Conservation (phyloP, 2,797 vertebrate genomes). For the Xenopus petersii region DNA sequence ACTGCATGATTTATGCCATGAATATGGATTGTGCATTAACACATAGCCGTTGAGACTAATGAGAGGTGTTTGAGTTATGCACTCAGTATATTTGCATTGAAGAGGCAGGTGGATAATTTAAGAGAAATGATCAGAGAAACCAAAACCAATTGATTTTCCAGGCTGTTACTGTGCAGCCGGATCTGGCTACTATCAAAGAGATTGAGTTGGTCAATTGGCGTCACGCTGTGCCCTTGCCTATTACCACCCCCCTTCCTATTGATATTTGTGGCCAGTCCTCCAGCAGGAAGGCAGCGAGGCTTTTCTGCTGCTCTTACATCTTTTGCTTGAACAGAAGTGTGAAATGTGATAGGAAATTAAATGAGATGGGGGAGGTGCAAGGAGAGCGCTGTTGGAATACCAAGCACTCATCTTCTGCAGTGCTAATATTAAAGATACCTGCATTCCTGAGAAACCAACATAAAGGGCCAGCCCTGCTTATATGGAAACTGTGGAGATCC, state of each 20-base stretch:
- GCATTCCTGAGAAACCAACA: no score
- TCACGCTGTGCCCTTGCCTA: no score
- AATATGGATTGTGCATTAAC: slow-evolving; percentile 7
- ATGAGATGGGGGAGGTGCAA: slow-evolving; percentile 34
- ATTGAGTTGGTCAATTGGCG: no score
- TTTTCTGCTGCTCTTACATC: slow-evolving; percentile 16
- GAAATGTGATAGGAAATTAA: slow-evolving; percentile 44
- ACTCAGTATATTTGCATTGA: background rate
- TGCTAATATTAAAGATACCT: no score
- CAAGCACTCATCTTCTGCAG: slow-evolving; percentile 26
- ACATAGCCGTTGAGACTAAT: background rate
- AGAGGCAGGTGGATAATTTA: background rate
- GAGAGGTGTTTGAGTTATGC: slow-evolving; percentile 1
- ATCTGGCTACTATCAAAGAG: background rate
- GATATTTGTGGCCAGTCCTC: slow-evolving; percentile 1
- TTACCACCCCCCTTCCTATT: background rate
- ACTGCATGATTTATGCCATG: slow-evolving; percentile 1
- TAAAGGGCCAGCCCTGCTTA: no score
- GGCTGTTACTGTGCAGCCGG: no score
- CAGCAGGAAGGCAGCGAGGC: slow-evolving; percentile 14
- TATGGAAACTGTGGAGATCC: no score
- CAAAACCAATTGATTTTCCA: background rate
- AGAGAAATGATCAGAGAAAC: background rate
- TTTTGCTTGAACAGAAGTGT: slow-evolving; percentile 17
- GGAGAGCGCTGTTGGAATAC: background rate